Evolutionary conservation across 2,797 vertebrate genomes (phyloP), one percentile per base, ranked within the genome.

Genomic region (Alcedo quadribrachys): DNA sequence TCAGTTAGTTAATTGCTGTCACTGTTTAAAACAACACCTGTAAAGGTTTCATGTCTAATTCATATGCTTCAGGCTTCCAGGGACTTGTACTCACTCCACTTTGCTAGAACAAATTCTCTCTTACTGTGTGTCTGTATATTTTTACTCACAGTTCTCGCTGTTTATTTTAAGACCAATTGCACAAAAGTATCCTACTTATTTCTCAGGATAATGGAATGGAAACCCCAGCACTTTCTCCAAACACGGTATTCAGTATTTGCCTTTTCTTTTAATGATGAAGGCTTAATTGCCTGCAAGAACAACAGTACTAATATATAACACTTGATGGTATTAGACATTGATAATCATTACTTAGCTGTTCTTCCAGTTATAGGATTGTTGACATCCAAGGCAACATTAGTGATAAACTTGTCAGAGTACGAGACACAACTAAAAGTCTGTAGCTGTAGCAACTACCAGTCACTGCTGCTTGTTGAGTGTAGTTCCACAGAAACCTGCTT

Each of bases 341-440:
- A 45, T 61, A 93, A 87, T 89, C 70, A 67, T 88, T 89, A 87
- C 45, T 86, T 84, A 58, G 24, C 32, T 81, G 11, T 86, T 80
- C 74, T 85, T 86, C 48, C 37, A 70, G 28, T 85, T 74, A 28
- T 30, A 82, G 45, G 25, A 74, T 40, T 70, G 53, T 74, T 74
- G 78, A 81, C 42, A 40, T 35, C 21, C 42, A 74, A 74, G 12
- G 46, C 25, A 94, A 46, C 48, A 76, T 16, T 22, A 60, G 30
- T 0, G 0, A 71, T 76, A 80, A 73, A 87, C 25, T 53, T 85
- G 46, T 20, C 40, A 28, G 60, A 71, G 19, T 28, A 45, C 2
- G 3, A 75, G 9, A 21, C 15, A 65, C 2, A 1, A 22, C 14
- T 76, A 63, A 87, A 87, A 55, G 7, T 60, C 30, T 79, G 28